Percentiles rank a stretch among this genome's conserved stretches.
Evolutionary conservation across 2,888 invertebrate genomes (phyloP).

Genomic region (Micoletzkya japonica): DNA sequence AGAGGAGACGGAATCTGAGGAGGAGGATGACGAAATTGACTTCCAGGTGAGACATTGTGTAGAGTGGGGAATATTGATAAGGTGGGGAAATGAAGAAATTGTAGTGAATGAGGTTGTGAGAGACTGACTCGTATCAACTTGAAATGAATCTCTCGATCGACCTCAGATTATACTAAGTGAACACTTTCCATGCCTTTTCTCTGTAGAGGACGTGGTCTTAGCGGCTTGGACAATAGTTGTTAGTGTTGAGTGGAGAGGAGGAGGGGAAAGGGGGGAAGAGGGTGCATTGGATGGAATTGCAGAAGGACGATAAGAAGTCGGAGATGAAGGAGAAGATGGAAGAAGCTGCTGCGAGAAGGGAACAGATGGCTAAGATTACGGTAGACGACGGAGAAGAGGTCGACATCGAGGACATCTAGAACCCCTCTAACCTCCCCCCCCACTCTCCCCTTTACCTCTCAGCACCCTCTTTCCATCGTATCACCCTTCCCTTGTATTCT

Average conservation of each 20-base stretch:
- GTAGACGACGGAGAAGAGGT: conserved; percentile 51
- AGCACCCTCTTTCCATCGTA: too few species aligned
- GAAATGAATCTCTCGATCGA: too few species aligned
- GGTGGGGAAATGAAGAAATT: background rate
- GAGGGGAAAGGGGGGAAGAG: conserved; percentile 27
- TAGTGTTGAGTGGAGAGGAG: background rate
- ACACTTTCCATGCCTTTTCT: conserved; percentile 23
- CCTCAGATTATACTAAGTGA: background rate
- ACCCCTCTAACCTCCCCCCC: too few species aligned
- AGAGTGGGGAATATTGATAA: too few species aligned
- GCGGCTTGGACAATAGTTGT: conserved; percentile 11
- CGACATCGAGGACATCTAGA: conserved; percentile 60
- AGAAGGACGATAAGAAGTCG: conserved; percentile 27
- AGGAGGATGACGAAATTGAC: conserved; percentile 75
- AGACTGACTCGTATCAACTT: background rate
- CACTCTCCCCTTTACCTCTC: too few species aligned
- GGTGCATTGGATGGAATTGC: conserved; percentile 24
- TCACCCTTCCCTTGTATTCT: too few species aligned
- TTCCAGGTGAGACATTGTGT: conserved; percentile 56
- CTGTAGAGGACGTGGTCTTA: conserved; percentile 26
- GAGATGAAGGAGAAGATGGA: conserved; percentile 26
- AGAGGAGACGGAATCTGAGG: conserved; percentile 83
- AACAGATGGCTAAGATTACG: conserved; percentile 33
- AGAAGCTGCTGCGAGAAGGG: conserved; percentile 5
- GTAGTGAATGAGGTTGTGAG: background rate